phyloP scores from a whole-genome alignment of 2,888 invertebrate genomes.

The Cataglyphis rosenhaueri region DNA sequence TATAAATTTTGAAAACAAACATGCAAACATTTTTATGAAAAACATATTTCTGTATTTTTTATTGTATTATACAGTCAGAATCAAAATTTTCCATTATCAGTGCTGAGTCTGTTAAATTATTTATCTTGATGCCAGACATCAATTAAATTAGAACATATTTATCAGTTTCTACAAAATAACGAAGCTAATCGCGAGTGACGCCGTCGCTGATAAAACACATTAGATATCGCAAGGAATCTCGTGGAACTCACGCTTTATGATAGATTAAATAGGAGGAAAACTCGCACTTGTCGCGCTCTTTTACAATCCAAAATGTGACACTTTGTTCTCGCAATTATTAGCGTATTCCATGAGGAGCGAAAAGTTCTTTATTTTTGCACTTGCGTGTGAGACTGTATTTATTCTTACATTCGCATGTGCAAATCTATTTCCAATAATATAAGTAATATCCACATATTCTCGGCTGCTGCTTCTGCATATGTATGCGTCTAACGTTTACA shows the following conservation, averaged over 20 bases:
- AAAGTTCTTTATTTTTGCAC: not conserved
- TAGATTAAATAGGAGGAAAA: conserved; percentile 65
- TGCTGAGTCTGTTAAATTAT: not conserved
- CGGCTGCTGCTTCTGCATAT: not conserved
- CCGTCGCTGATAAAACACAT: conserved; percentile 58
- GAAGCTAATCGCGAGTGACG: conserved; percentile 22
- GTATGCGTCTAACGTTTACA: not conserved
- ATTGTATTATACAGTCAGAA: too few species aligned
- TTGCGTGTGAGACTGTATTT: not conserved
- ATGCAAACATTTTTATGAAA: too few species aligned
- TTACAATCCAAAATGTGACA: conserved; percentile 47
- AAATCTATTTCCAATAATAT: not conserved
- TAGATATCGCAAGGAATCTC: conserved; percentile 64
- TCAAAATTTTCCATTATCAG: not conserved
- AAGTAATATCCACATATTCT: not conserved
- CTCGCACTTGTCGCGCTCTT: conserved; percentile 63
- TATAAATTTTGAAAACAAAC: too few species aligned
- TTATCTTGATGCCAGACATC: conserved; percentile 31
- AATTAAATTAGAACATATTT: conserved; percentile 50
- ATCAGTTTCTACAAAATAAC: conserved; percentile 68
- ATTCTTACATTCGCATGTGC: not conserved
- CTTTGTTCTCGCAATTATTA: conserved; percentile 9
- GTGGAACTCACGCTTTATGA: conserved; percentile 12
- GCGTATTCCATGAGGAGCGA: not conserved
- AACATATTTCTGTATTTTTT: too few species aligned